A percentile compares a stretch with the other conserved stretches of the same genome.
These are phyloP conservation scores for Hoplodrina ambigua DNA, from an alignment of 2,888 invertebrate species.

Conservation along the genomic window DNA sequence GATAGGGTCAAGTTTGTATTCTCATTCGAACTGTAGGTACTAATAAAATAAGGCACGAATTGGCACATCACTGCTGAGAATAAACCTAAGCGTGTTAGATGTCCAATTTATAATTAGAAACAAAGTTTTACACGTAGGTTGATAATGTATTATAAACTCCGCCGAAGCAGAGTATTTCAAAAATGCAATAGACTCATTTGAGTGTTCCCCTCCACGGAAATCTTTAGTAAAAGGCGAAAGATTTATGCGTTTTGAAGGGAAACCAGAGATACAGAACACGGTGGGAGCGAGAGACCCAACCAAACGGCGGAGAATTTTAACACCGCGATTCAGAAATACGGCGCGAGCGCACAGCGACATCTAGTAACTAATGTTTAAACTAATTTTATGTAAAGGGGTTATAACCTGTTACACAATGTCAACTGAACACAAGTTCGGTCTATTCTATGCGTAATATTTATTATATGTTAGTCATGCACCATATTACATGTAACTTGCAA, in stretches of 20 bases:
- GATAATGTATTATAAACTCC: slow-evolving; percentile 13
- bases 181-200: slow-evolving; percentile 91
- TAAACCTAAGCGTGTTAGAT: no score
- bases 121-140: no score
- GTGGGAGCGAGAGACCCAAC: slow-evolving; percentile 4
- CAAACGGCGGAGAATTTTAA: slow-evolving; percentile 27
- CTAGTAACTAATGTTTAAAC: not conserved
- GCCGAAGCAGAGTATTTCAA: slow-evolving; percentile 47
- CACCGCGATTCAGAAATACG: slow-evolving; percentile 35
- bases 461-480: no score
- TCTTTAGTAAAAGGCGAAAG: slow-evolving; percentile 95
- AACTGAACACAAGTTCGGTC: no score
- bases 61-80: no score
- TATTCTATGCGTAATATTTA: no score
- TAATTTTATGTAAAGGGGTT: not conserved
- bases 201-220: slow-evolving; percentile 94
- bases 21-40: no score
- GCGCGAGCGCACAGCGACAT: slow-evolving; percentile 38
- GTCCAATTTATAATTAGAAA: no score
- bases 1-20: no score
- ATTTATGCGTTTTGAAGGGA: slow-evolving; percentile 93
- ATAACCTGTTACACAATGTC: no score
- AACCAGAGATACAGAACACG: slow-evolving; percentile 84
- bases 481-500: no score
- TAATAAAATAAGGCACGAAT: no score